phyloP scores from a whole-genome alignment of 2,113 vertebrate genomes.

The Pampusana beccarii region DNA sequence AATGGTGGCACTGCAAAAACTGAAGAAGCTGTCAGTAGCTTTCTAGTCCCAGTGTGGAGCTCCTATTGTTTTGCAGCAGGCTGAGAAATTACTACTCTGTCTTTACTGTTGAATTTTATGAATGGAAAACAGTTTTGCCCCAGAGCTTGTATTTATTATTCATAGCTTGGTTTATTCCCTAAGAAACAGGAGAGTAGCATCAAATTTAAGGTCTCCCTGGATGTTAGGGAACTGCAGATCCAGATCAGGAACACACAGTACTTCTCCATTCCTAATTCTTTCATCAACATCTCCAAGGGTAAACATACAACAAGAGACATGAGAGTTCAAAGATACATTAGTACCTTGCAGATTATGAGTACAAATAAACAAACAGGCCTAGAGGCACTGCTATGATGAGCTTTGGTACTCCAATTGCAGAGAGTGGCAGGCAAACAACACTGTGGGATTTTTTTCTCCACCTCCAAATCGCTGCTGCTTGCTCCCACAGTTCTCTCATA shows the following conservation, averaged over 20 bases:
- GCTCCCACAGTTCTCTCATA: not conserved
- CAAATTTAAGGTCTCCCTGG: not conserved
- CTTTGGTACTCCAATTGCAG: not conserved
- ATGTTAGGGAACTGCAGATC: not conserved
- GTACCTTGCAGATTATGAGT: not conserved
- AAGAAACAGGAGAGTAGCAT: conserved; percentile 17
- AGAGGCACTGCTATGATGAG: not conserved
- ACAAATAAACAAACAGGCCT: not conserved
- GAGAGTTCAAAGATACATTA: not conserved
- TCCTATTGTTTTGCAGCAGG: not conserved
- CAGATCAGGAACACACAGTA: not conserved
- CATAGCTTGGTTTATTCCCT: not conserved
- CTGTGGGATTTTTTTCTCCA: not conserved
- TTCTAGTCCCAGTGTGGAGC: not conserved
- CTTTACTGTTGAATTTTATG: conserved; percentile 6
- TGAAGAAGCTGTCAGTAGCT: not conserved
- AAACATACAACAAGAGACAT: not conserved
- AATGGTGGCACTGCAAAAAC: not conserved
- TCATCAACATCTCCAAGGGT: not conserved
- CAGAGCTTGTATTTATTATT: conserved; percentile 28
- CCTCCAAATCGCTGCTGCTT: not conserved
- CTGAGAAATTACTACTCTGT: not conserved
- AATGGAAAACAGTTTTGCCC: not conserved
- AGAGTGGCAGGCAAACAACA: not conserved
- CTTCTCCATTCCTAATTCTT: not conserved